Evolutionary conservation across 2,113 vertebrate species (phyloP), one percentile per base, ranked within the genome.

Genomic region (Ceyx cyanopectus): DNA sequence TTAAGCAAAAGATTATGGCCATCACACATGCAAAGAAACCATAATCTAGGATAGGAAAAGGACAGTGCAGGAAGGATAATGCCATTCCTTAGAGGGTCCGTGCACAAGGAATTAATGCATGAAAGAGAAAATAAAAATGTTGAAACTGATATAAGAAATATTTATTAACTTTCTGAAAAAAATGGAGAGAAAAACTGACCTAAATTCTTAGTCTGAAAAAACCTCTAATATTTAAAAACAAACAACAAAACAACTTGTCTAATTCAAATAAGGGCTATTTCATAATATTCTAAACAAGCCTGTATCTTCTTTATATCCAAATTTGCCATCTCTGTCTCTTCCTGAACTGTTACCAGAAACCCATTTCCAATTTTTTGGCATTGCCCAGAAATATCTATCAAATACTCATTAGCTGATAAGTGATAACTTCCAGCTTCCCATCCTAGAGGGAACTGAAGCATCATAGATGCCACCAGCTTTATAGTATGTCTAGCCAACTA

Each of bases 41-140:
- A 2, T 0, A 4, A 50, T 12, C 21, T 45, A 11, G 18, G 69
- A 11, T 1, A 54, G 21, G 16, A 48, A 40, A 56, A 18, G 24
- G 40, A 21, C 20, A 27, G 24, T 9, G 43, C 19, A 23, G 37
- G 53, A 41, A 11, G n/a, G 21, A 10, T 10, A 34, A 34, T 3
- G 14, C 6, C 8, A 2, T 41, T 9, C 22, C 70, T 46, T 10
- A 30, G 17, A 51, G 32, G 34, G 12, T 11, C 20, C 2, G 13
- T 6, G 41, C 9, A 14, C 7, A 12, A 12, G 46, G 22, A 88
- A 83, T 69, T 69, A 41, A 29, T 6, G 10, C 23, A 57, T 23
- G 15, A 41, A 80, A 82, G 6, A 41, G 7, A 83, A 83, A 93
- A 86, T 20, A 8, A 54, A 45, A 48, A 14, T 6, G 4, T 46